These are phyloP conservation scores for Babyrousa celebensis DNA, from an alignment of 2,797 vertebrate species.

Conservation along the genomic window DNA sequence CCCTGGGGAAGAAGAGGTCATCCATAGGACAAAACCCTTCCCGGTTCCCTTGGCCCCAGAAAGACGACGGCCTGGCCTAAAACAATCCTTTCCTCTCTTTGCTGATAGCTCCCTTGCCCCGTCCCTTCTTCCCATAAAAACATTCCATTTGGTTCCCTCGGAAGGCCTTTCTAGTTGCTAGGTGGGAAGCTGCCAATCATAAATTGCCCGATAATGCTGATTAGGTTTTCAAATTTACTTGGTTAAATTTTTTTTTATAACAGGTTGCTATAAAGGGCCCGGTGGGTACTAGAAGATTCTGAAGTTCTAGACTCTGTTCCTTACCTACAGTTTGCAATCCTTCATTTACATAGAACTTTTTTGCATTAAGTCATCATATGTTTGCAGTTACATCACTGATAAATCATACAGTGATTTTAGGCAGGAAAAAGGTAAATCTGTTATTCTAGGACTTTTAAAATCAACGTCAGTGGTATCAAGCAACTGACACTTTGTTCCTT, in stretches of 20 bases:
- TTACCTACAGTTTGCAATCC: neutral
- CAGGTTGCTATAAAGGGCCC: neutral
- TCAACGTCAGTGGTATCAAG: neutral
- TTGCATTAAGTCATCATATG: neutral
- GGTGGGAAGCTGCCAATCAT: neutral
- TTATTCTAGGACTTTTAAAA: neutral
- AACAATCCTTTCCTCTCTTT: neutral
- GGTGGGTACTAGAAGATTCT: neutral
- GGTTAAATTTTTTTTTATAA: neutral
- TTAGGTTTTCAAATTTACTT: neutral
- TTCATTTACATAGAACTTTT: neutral
- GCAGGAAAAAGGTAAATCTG: neutral
- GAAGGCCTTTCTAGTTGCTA: neutral
- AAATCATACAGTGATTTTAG: neutral
- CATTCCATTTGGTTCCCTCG: neutral
- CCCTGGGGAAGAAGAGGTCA: neutral
- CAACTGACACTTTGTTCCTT: neutral
- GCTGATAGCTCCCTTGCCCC: neutral
- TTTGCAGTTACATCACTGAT: neutral
- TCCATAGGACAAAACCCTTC: neutral
- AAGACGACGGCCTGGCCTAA: neutral
- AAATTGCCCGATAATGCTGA: neutral
- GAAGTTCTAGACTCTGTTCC: neutral
- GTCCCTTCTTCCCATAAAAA: neutral
- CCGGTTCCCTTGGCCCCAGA: neutral